Evolutionary conservation across 2,113 vertebrate species (phyloP).

Genomic region (Cathartes aura): DNA sequence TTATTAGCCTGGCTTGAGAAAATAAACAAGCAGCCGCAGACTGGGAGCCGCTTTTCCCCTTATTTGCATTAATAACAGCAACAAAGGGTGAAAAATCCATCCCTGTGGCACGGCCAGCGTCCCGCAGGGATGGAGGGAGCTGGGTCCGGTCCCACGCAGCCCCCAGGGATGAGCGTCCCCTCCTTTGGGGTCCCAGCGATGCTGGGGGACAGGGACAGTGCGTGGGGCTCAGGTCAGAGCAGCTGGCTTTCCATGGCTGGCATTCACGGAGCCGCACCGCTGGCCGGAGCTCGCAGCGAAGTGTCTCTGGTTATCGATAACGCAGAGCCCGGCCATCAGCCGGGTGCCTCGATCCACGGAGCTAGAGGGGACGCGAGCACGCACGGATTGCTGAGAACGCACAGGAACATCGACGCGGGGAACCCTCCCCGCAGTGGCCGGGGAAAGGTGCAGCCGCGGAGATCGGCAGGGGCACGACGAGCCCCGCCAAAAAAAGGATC

Average conservation of each 20-base stretch:
- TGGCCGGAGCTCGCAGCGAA: not conserved
- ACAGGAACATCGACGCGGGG: fast-evolving
- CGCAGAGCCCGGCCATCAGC: not conserved
- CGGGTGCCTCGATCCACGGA: not conserved
- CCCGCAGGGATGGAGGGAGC: not conserved
- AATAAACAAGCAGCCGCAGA: no score
- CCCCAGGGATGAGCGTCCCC: not conserved
- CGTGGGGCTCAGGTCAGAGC: not conserved
- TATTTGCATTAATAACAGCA: not conserved
- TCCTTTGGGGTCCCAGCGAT: not conserved
- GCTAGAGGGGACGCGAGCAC: fast-evolving
- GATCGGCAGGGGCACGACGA: not conserved
- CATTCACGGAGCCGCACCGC: not conserved
- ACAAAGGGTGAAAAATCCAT: not conserved
- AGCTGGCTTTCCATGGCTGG: not conserved
- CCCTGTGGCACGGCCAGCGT: fast-evolving
- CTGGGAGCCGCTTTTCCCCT: not conserved
- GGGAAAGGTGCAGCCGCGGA: no score
- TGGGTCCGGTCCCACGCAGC: no score
- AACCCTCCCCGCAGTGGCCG: not conserved
- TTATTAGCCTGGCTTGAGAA: not conserved
- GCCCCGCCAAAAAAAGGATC: no score
- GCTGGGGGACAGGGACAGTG: not conserved
- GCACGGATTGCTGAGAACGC: fast-evolving
- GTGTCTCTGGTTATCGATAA: not conserved